Conservation (phyloP, 2,888 invertebrate species). For the Torymus tubicola region DNA sequence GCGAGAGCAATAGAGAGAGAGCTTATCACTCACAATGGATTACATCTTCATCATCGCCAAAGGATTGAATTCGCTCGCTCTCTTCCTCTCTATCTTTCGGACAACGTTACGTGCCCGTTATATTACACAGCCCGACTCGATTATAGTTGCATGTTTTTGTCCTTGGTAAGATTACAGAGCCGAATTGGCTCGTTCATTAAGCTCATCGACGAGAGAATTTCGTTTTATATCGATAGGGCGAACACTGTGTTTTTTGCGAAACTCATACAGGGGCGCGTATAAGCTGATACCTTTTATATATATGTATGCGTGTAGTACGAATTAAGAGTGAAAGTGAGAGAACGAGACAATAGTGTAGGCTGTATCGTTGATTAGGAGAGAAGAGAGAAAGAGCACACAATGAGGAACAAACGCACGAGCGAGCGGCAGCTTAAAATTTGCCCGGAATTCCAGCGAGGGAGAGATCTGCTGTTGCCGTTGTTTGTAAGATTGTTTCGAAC, state of each 20-base stretch:
- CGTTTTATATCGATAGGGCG: background rate
- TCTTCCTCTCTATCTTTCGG: no score
- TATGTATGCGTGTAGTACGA: background rate
- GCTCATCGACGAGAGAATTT: conserved; percentile 10
- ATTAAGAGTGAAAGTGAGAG: conserved; percentile 16
- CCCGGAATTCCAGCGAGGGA: conserved; percentile 17
- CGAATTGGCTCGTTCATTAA: conserved; percentile 5
- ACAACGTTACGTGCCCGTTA: no score
- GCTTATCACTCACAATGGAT: conserved; percentile 49
- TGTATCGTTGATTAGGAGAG: background rate
- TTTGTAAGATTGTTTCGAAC: background rate
- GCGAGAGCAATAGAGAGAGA: background rate
- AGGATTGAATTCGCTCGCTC: conserved; percentile 17
- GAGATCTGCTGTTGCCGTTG: background rate
- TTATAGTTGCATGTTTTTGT: conserved; percentile 44
- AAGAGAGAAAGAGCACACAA: background rate
- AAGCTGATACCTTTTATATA: background rate
- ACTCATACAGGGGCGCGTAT: background rate
- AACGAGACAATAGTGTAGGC: conserved; percentile 13
- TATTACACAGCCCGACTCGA: background rate
- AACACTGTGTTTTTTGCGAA: background rate
- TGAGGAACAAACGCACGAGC: background rate
- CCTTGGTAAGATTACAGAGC: background rate
- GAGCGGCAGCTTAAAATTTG: background rate
- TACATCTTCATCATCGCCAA: conserved; percentile 38